phyloP scores from a whole-genome alignment of 2,797 vertebrate species.

The Uromys caudimaculatus region DNA sequence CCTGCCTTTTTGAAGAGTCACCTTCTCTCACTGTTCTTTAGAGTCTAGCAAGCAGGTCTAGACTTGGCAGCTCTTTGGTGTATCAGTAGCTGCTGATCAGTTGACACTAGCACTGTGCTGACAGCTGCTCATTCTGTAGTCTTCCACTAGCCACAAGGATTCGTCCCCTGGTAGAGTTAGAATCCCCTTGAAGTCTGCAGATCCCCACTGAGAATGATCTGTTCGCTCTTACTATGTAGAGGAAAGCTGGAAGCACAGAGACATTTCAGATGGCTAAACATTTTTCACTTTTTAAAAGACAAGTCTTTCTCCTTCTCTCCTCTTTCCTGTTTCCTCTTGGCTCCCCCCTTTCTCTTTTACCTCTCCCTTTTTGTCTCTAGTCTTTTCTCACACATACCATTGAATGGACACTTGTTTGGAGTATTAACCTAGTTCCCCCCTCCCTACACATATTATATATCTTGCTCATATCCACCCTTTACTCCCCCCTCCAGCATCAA shows the following conservation, averaged over 20 bases:
- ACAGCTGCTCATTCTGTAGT: background rate
- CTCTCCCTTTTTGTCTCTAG: background rate
- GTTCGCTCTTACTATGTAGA: background rate
- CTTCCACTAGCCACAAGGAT: background rate
- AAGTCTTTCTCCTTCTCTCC: background rate
- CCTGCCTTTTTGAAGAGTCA: background rate
- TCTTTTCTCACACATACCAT: background rate
- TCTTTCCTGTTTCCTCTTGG: background rate
- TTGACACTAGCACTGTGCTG: background rate
- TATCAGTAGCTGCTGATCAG: background rate
- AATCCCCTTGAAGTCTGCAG: background rate
- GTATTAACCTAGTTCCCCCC: background rate
- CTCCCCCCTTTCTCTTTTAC: background rate
- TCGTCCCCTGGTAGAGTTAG: background rate
- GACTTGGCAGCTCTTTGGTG: background rate
- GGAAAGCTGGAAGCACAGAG: background rate
- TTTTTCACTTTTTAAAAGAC: background rate
- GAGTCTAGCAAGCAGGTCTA: slow-evolving; percentile 29
- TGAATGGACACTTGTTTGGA: background rate
- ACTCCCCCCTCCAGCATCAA: background rate
- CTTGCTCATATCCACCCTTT: background rate
- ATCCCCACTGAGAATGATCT: background rate
- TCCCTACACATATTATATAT: background rate
- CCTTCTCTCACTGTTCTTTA: slow-evolving; percentile 49
- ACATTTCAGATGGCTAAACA: background rate